Percentiles rank a stretch among this genome's conserved stretches.
Evolutionary conservation across 2,797 vertebrate genomes (phyloP).

Genomic region (Sebastes vulpes): DNA sequence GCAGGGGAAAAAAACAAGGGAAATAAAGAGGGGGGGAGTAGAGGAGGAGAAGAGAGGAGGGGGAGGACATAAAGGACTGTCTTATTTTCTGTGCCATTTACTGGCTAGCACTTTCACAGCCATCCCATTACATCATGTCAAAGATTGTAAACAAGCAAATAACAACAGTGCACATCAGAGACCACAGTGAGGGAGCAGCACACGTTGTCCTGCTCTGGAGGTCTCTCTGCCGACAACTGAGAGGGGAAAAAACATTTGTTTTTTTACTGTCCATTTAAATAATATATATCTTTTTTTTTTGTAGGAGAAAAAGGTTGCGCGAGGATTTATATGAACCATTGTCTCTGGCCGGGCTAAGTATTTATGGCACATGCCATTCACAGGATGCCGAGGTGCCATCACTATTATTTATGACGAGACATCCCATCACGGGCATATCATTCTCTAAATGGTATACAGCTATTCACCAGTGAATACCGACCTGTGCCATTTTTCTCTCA

Average conservation of each 20-base stretch:
- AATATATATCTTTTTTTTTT: conserved; percentile 50
- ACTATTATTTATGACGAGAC: conserved; percentile 86
- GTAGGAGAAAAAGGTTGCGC: conserved; percentile 32
- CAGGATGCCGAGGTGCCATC: conserved; percentile 82
- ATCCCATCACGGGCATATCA: conserved; percentile 84
- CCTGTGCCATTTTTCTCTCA: conserved; percentile 84
- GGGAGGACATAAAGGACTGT: conserved; percentile 81
- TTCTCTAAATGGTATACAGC: conserved; percentile 85
- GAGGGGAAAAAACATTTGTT: conserved; percentile 80
- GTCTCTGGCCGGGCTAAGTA: conserved; percentile 77
- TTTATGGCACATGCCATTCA: conserved; percentile 88
- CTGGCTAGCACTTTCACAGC: conserved; percentile 82
- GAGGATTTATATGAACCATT: conserved; percentile 76
- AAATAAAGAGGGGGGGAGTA: not conserved
- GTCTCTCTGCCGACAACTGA: conserved; percentile 39
- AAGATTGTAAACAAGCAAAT: conserved; percentile 89
- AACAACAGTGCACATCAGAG: conserved; percentile 83
- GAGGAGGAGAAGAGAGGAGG: conserved; percentile 7
- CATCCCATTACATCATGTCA: conserved; percentile 88
- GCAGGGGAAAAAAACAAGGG: conserved; percentile 35
- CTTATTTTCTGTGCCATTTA: conserved; percentile 88
- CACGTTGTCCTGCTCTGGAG: conserved; percentile 37
- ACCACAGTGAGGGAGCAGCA: conserved; percentile 49
- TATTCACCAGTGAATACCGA: conserved; percentile 72
- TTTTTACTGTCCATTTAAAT: conserved; percentile 84